Base-by-base conservation (phyloP, 2,113 vertebrate genomes). In the Micromys minutus region DNA sequence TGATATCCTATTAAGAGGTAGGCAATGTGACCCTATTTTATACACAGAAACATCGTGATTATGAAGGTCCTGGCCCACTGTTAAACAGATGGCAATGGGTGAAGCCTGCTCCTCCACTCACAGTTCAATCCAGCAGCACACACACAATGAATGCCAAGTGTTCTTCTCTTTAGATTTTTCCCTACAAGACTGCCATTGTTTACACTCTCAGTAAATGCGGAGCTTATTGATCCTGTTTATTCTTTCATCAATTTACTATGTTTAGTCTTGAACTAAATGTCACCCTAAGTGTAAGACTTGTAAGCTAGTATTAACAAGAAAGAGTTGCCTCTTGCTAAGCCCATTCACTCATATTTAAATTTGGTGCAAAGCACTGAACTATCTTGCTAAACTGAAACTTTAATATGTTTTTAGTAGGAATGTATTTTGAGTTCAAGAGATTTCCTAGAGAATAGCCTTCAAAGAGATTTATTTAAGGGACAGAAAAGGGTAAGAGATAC, bases 371-470 rank as follows among this genome's bases (percentile, higher is more conserved):
- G 76, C 29, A 87, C 11, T 61, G 31, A 47, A 90, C 59, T 84
- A 69, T 74, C 86, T 75, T 61, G 12, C 55, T 89, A 86, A 95
- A 57, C 1, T 50, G 57, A 90, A 10, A 61, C 17, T 50, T 80
- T 94, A 79, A 87, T 72, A 91, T 85, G n/a, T 57, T 87, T 85
- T 92, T 29, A 86, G 52, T 5, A 93, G 47, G 81, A 87, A 93
- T 39, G 50, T 9, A 61, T 69, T 57, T 34, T 90, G 76, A 65
- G n/a, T 81, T 91, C 84, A 4, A 90, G 80, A 88, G 34, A 81
- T 34, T 31, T 89, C n/a, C 55, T 34, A 83, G 85, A 74, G 26
- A 19, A 81, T 42, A 79, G 79, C 80, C 24, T 52, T 42, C 57
- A 93, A 63, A 90, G 72, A 1, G 2, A 50, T 34, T 77, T 39